Base-by-base conservation (phyloP, 30 jellyfish, hydroid and myxozoan species). In the Catostylus mosaicus region DNA sequence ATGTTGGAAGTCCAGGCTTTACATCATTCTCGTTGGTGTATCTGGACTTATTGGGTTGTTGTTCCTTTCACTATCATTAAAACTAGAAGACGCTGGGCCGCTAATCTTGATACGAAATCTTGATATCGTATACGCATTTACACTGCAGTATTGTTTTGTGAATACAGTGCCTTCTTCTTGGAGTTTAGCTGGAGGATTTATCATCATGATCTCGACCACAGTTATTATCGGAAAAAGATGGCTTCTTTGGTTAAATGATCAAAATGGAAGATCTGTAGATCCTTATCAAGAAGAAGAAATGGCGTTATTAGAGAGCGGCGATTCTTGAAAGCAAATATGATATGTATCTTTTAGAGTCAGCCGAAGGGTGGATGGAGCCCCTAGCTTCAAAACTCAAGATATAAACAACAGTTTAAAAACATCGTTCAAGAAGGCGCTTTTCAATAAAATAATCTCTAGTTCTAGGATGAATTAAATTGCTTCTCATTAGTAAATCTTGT, bases 71-170 rank as follows among this genome's bases (percentile, higher is more conserved):
- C 40, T 63, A n/a, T 65, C 98, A 20, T 62, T 91, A 32, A 72
- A 67, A 69, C 65, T 84, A 29, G 98, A 91, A 67, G 78, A 85
- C 71, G 98, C 98, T 14, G 92, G 96, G 0, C 93, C 93, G 18
- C 83, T 91, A 20, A 75, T 68, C 31, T 48, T 91, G 5, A 79
- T 91, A 18, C 66, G 98, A 38, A 91, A 91, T 56, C 85, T 91
- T 14, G 98, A 91, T 66, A 82, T 91, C n/a, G 54, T 91, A 8
- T 91, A 77, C 52, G 98, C 98, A 6, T 91, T 91, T 60, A 38
- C 73, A 46, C 47, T 91, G 32, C 95, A 85, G 45, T 85, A 73
- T 67, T 36, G 75, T 43, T 61, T 73, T 47, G 34, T 85, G 79
- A 70, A 76, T 5, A 85, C 66, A 12, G 77, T 50, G 19, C 95